Conservation (phyloP, 2,113 vertebrate genomes). For the Petroica traversi region DNA sequence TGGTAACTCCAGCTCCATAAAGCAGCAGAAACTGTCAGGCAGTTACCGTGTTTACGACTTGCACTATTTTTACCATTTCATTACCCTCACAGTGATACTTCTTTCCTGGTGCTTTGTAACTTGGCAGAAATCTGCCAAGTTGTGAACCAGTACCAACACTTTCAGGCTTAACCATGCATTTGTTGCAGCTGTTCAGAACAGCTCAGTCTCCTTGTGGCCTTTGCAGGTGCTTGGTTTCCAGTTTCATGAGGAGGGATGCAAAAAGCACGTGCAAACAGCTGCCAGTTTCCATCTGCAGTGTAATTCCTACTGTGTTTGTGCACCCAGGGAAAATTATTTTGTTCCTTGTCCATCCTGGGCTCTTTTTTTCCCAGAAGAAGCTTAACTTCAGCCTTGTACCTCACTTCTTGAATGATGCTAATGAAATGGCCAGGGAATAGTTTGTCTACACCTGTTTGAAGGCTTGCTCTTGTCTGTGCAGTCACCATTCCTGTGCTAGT, state of each 20-base stretch:
- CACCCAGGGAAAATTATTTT: not conserved
- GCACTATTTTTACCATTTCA: not conserved
- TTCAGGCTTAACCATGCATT: not conserved
- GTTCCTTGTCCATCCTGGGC: not conserved
- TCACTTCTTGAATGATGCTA: not conserved
- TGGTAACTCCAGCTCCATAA: not conserved
- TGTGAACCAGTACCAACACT: not conserved
- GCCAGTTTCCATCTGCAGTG: not conserved
- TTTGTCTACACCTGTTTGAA: not conserved
- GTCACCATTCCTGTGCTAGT: not conserved
- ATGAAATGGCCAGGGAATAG: not conserved
- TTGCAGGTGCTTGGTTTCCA: not conserved
- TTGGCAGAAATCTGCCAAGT: not conserved
- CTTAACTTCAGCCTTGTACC: not conserved
- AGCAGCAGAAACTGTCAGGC: not conserved
- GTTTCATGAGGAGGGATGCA: not conserved
- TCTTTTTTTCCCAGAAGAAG: not conserved
- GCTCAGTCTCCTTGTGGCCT: not conserved
- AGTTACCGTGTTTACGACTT: not conserved
- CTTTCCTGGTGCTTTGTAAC: not conserved
- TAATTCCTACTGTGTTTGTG: not conserved
- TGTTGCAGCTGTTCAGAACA: not conserved
- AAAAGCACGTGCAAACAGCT: not conserved
- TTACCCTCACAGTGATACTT: not conserved
- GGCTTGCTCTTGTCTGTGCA: not conserved